phyloP scores from a whole-genome alignment of 2,888 invertebrate species.

The Hemaris fuciformis region DNA sequence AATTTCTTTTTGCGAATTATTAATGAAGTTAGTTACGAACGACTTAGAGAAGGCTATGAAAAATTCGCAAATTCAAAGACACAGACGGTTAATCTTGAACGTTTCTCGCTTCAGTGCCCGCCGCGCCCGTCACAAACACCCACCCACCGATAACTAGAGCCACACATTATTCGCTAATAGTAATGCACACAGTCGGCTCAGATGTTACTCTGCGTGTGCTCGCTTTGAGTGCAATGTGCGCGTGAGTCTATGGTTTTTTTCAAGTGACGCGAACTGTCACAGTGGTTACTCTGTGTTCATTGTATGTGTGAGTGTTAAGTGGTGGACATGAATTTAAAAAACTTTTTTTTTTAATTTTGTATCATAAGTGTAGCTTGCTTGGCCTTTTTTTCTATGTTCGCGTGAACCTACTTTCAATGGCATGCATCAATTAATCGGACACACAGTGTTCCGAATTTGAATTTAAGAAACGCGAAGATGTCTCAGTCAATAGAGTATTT shows the following conservation, averaged over 20 bases:
- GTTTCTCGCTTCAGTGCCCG: conserved; percentile 28
- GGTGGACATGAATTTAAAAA: background rate
- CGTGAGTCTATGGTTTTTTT: conserved; percentile 43
- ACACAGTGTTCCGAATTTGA: background rate
- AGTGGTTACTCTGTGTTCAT: background rate
- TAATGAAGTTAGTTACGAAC: too few relatives aligned
- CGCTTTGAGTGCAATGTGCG: conserved; percentile 59
- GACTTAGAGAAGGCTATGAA: too few relatives aligned
- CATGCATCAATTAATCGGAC: background rate
- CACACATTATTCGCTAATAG: conserved; percentile 51
- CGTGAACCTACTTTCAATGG: background rate
- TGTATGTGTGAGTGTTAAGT: conserved; percentile 4
- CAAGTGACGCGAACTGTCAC: conserved; percentile 7
- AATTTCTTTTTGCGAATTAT: too few relatives aligned
- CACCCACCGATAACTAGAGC: conserved; percentile 41
- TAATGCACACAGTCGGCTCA: conserved; percentile 63
- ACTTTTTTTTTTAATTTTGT: background rate
- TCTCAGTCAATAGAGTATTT: background rate
- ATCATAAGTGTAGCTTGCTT: background rate
- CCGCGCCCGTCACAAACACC: conserved; percentile 41
- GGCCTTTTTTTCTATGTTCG: background rate
- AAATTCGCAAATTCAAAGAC: background rate
- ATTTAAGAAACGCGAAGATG: background rate
- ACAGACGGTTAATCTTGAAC: background rate
- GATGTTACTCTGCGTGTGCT: conserved; percentile 68